Base-by-base conservation (phyloP, 2,797 vertebrate genomes). In the Falco naumanni region DNA sequence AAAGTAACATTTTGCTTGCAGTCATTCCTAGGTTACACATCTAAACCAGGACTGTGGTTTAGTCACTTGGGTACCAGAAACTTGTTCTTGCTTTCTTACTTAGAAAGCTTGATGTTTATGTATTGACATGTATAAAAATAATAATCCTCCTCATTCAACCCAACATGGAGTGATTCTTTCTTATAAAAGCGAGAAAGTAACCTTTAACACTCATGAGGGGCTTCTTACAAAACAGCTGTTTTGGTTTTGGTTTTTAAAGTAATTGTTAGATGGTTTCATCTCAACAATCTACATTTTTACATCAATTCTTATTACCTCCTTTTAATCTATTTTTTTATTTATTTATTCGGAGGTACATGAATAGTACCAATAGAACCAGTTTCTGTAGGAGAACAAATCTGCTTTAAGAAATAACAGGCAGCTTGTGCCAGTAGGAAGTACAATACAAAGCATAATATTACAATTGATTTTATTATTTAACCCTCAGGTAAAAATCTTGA, bases 401-500 rank as follows among this genome's bases (percentile, higher is more conserved):
- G 6, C 21, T 57, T 48, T 41, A 89, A 75, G n/a, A 87, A 82
- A 53, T 4, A 86, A 8, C 7, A 74, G 11, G 13, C 7, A 87
- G 7, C 3, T 66, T 81, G 31, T 50, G 9, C 9, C 17, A 3
- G 9, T 72, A 69, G 28, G 34, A 91, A 83, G 11, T n/a, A 66
- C 26, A 50, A 59, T 31, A 83, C 10, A 68, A 71, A 65, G 20
- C 6, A 47, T 83, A 96, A 85, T 74, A 78, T 22, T 70, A 25
- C 31, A 80, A 81, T 28, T 25, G 5, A 37, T 80, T 92, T 86
- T 56, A 59, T 83, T 91, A 54, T 84, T 78, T 94, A 89, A 89
- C 37, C 69, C 57, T 77, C 45, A 63, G 83, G 69, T 75, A 90
- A 8, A 80, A 88, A 81, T 15, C 13, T n/a, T 90, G 76, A 90